Base-by-base conservation (phyloP, 2,888 invertebrate species). In the Oscheius sp. region DNA sequence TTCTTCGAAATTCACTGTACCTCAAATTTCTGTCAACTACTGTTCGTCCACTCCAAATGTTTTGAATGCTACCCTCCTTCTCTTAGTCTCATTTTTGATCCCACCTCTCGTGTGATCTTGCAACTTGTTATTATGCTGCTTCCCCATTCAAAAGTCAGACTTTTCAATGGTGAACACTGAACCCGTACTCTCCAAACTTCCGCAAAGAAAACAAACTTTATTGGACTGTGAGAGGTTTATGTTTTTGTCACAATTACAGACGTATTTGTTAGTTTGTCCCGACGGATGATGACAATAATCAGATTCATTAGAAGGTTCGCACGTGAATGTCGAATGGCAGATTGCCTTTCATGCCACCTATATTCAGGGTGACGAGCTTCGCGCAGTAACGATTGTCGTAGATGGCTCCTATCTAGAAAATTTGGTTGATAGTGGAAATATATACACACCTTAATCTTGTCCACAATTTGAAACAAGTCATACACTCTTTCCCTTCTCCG, bases 251-350 rank as follows among this genome's bases (percentile, higher is more conserved):
- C 13, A 60, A 35, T 35, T 35, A 33, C 29, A 7, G 60, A 60
- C 13, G 37, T 35, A 60, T 9, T 5, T 21, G 32, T 29, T 35
- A 13, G 1, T 1, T 3, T 7, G 11, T 35, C 10, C 37, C 9
- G 60, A 35, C 60, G 35, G 60, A 9, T 1, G 53, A 29, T 53
- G 53, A 53, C 3, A 58, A 57, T 21, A 33, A 33, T 58, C 5
- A 33, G 33, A 7, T 33, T 33, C 37, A 62, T 63, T 55, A 68
- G 55, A 68, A 68, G 21, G 33, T 55, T 7, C 68, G 47, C 13
- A 70, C 59, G 47, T 70, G 70, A 32, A 70, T 2, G 29, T 70
- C 70, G 37, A 58, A 70, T 2, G 70, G 32, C 32, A 70, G 59
- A 59, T 58, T 59, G 13, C 70, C 70, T 33, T 47, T 42, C 70